Conservation (phyloP, 1,140 invertebrate species). For the Anoplolepis gracilipes region DNA sequence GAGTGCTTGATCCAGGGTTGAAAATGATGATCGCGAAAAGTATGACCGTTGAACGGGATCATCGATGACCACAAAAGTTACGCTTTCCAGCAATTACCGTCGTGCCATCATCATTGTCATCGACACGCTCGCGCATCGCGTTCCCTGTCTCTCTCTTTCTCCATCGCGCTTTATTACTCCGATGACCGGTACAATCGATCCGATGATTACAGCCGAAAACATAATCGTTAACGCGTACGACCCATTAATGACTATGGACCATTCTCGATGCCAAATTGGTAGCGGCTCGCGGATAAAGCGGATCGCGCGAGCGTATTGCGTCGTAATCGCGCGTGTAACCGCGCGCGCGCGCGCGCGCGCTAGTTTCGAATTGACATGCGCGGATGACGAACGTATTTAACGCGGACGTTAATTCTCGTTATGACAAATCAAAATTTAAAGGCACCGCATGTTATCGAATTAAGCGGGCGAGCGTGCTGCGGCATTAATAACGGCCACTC, state of each 20-base stretch:
- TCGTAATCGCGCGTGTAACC: slow-evolving; percentile 28
- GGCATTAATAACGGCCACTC: slow-evolving; percentile 59
- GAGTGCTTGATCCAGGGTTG: slow-evolving; percentile 1
- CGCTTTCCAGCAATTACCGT: slow-evolving; percentile 78
- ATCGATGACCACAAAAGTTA: slow-evolving; percentile 54
- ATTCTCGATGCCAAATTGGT: slow-evolving; percentile 83
- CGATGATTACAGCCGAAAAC: slow-evolving; percentile 84
- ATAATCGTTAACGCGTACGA: slow-evolving; percentile 84
- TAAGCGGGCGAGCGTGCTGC: slow-evolving; percentile 50
- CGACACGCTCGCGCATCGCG: slow-evolving; percentile 44
- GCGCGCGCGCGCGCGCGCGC: slow-evolving; percentile 20
- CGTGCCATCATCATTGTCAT: slow-evolving; percentile 79
- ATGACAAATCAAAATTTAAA: slow-evolving; percentile 75
- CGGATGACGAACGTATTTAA: slow-evolving; percentile 71
- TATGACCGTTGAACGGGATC: slow-evolving; percentile 30
- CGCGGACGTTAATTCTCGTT: slow-evolving; percentile 70
- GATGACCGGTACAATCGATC: slow-evolving; percentile 83
- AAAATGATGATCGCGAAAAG: slow-evolving; percentile 32
- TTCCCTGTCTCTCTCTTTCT: slow-evolving; percentile 12
- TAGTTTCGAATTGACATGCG: slow-evolving; percentile 60
- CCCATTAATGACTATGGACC: slow-evolving; percentile 83
- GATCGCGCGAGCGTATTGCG: slow-evolving; percentile 55
- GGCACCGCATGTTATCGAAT: slow-evolving; percentile 60
- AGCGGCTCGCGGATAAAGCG: slow-evolving; percentile 67
- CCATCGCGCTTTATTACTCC: slow-evolving; percentile 83